These are phyloP conservation scores for Oedothorax gibbosus DNA, from an alignment of 1,140 invertebrate genomes.

Conservation along the genomic window DNA sequence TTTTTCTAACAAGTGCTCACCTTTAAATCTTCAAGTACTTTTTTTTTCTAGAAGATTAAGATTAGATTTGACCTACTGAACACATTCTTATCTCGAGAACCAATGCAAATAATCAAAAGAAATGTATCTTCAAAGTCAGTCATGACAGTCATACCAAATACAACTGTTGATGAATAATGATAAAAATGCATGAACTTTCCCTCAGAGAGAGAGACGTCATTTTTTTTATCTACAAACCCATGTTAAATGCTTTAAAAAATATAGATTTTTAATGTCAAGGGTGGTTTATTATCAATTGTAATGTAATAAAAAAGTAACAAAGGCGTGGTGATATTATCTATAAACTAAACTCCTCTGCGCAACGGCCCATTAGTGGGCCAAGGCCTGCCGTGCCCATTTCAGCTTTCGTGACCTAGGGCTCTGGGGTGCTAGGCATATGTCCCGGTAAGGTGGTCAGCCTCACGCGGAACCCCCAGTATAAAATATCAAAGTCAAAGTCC, in stretches of 20 bases:
- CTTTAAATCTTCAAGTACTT: background rate
- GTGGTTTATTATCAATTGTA: too few species aligned
- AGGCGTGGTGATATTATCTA: too few species aligned
- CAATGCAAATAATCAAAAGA: slow-evolving; percentile 18
- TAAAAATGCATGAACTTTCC: slow-evolving; percentile 35
- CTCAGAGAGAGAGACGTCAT: slow-evolving; percentile 47
- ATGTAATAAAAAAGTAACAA: too few species aligned
- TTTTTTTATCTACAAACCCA: background rate
- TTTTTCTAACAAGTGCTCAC: background rate
- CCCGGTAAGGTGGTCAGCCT: too few species aligned
- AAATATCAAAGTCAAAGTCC: too few species aligned
- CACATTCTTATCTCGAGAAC: slow-evolving; percentile 25
- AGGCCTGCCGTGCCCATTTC: too few species aligned
- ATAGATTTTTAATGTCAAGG: too few species aligned
- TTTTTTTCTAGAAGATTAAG: slow-evolving; percentile 8
- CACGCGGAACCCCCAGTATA: too few species aligned
- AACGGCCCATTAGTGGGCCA: too few species aligned
- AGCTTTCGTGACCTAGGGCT: too few species aligned
- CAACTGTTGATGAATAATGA: slow-evolving; percentile 20
- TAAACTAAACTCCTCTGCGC: too few species aligned
- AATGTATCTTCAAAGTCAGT: slow-evolving; percentile 13
- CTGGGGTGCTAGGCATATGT: too few species aligned
- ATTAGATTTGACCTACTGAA: slow-evolving; percentile 23
- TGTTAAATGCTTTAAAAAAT: background rate
- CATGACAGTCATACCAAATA: slow-evolving; percentile 15